Evolutionary conservation across 2,797 vertebrate species (phyloP), one percentile per base, ranked within the genome.

Genomic region (Helarctos malayanus): DNA sequence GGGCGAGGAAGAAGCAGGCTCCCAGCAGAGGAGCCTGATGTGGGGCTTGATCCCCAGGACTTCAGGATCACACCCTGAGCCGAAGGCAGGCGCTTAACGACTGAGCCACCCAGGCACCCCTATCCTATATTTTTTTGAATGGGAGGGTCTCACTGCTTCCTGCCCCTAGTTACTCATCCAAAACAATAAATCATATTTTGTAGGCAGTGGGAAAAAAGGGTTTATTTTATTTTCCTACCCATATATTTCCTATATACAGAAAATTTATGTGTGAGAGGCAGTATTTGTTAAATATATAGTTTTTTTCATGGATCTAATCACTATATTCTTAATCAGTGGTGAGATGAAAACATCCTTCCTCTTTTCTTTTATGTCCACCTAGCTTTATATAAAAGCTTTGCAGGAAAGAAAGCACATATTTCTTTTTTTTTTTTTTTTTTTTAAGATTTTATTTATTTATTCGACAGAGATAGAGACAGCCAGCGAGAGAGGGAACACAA

Each of bases 171-270:
- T 90, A 81, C n/a, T 94, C 52, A 90, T 68, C 41, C 21, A 56
- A 95, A 89, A 57, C 35, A 80, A 35, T 76, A 73, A 59, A 85
- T 84, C 4, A 13, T 80, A 21, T 93, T 94, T 80, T 68, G 6
- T 9, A 47, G 32, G 3, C 18, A 23, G 2, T 69, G 21, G 52
- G 7, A 90, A 71, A 65, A 68, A 95, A 94, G 69, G 83, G 29
- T 61, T 89, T 29, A 69, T 82, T 86, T 91, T 94, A 41, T 91
- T 91, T 94, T 80, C 54, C 27, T 85, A 27, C 45, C 23, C 90
- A n/a, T 94, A 7, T 73, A 82, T 75, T 93, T 96, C 15, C 12
- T 92, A 27, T 32, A 61, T 68, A 63, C 2, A 68, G 75, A 56
- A 89, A 75, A 56, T 41, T n/a, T 86, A 88, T 91, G 27, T 82